These are phyloP conservation scores for Nycticryphes semicollaris DNA, from an alignment of 2,113 vertebrate species.

Conservation along the genomic window DNA sequence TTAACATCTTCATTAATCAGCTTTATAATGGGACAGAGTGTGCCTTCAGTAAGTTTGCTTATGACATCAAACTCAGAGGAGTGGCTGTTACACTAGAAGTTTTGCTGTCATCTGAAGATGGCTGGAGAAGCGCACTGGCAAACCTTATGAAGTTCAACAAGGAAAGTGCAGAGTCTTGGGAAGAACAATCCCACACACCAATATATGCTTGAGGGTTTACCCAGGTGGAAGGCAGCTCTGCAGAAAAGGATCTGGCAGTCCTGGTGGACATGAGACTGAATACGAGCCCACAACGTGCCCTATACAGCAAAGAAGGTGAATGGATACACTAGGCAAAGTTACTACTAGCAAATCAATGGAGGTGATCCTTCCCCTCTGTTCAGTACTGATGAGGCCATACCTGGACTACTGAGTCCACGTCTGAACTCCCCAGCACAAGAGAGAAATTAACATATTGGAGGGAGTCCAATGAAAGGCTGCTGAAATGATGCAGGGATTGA, in stretches of 20 bases:
- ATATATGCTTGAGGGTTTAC: background rate
- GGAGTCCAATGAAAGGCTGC: background rate
- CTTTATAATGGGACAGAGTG: background rate
- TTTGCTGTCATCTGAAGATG: background rate
- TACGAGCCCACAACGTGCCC: too few relatives aligned
- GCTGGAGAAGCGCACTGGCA: background rate
- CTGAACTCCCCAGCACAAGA: background rate
- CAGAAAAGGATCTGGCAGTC: background rate
- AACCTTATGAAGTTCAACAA: background rate
- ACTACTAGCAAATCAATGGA: background rate
- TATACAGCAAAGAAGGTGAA: background rate
- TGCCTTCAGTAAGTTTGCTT: background rate
- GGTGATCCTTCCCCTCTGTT: background rate
- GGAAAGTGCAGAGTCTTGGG: background rate
- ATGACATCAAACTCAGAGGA: background rate
- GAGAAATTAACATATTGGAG: rapidly evolving
- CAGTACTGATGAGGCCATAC: background rate
- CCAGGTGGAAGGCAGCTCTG: background rate
- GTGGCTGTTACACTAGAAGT: background rate
- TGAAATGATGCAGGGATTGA: background rate
- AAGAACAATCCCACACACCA: background rate
- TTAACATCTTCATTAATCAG: background rate
- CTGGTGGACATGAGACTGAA: background rate
- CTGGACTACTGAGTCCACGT: background rate
- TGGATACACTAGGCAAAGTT: background rate